Conservation (phyloP, 2,797 vertebrate species). For the Lithobates sylvaticus region DNA sequence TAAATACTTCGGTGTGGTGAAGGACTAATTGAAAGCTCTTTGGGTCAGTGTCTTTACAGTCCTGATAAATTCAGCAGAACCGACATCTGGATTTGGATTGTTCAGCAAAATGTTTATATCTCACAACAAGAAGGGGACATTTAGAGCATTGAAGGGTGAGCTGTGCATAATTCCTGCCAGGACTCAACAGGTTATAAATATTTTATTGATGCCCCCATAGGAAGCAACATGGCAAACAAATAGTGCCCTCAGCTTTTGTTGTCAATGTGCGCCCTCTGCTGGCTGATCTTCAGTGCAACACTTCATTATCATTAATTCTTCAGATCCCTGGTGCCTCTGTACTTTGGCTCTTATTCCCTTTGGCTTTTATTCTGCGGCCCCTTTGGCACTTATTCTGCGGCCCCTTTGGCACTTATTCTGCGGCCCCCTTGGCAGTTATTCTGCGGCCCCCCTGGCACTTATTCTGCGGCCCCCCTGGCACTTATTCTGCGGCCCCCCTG, state of each 20-base stretch:
- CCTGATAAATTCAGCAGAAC: background rate
- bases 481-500: too few relatives aligned
- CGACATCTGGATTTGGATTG: background rate
- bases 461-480: too few relatives aligned
- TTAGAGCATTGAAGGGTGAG: background rate
- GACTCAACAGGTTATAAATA: too few relatives aligned
- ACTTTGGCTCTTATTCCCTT: too few relatives aligned
- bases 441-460: too few relatives aligned
- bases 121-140: background rate
- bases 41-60: background rate
- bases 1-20: background rate
- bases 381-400: too few relatives aligned
- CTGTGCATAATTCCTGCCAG: too few relatives aligned
- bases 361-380: too few relatives aligned
- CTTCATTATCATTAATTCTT: too few relatives aligned
- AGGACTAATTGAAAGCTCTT: slow-evolving; percentile 24
- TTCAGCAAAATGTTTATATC: background rate
- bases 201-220: background rate
- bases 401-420: too few relatives aligned
- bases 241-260: background rate
- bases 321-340: too few relatives aligned
- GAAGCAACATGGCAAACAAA: background rate
- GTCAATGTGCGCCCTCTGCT: slow-evolving; percentile 34
- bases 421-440: too few relatives aligned
- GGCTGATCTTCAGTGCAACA: background rate